Conservation (phyloP, 2,797 vertebrate genomes). For the Clarias laeviceps region DNA sequence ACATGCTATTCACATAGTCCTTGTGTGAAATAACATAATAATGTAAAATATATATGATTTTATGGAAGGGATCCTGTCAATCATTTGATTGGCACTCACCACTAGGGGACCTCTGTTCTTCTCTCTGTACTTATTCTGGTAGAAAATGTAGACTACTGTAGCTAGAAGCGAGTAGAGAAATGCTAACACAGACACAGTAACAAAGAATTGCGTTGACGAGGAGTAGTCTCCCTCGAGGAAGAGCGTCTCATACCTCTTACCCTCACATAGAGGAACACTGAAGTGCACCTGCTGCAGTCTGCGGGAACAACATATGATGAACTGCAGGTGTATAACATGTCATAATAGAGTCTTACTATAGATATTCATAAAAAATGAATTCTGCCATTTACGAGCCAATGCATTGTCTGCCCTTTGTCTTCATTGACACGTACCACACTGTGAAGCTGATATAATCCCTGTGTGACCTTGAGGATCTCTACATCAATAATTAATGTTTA, state of each 20-base stretch:
- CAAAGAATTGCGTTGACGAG: slow-evolving; percentile 88
- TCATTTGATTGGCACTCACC: slow-evolving; percentile 77
- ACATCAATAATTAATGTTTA: slow-evolving; percentile 5
- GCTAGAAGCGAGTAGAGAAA: slow-evolving; percentile 96
- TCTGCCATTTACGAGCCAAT: background rate
- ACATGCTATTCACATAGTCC: background rate
- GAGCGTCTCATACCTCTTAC: slow-evolving; percentile 81
- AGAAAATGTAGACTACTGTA: slow-evolving; percentile 95
- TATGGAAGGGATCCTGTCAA: background rate
- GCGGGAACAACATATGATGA: slow-evolving; percentile 46
- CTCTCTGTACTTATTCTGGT: slow-evolving; percentile 96
- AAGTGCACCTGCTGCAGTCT: slow-evolving; percentile 96
- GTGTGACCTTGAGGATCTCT: background rate
- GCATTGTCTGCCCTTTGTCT: background rate
- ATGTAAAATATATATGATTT: background rate
- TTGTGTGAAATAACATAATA: background rate
- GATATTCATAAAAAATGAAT: slow-evolving; percentile 4
- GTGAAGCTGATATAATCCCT: background rate
- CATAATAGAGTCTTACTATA: background rate
- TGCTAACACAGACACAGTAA: slow-evolving; percentile 91
- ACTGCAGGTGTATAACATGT: background rate
- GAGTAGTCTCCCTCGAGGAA: slow-evolving; percentile 91
- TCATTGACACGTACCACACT: background rate
- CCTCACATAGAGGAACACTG: slow-evolving; percentile 86
- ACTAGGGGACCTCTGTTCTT: slow-evolving; percentile 95